These are phyloP conservation scores for Drosophila melanosoma DNA, from an alignment of 2,888 invertebrate species.

Conservation along the genomic window DNA sequence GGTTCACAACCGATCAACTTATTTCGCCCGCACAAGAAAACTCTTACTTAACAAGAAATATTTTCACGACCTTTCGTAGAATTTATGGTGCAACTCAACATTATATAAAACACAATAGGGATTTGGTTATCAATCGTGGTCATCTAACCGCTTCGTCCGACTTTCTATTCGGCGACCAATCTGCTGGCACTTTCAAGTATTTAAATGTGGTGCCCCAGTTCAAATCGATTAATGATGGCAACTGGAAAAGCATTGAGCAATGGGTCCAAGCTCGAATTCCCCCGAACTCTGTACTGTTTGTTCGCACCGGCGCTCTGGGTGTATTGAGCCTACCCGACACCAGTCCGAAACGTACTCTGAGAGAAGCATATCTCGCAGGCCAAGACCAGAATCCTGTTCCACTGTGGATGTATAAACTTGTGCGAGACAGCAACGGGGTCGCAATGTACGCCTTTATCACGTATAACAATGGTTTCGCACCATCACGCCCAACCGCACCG, in stretches of 20 bases:
- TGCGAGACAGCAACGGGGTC: too few relatives aligned
- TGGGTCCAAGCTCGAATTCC: constrained; percentile 58
- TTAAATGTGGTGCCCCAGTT: constrained; percentile 86
- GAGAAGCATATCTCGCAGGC: not conserved
- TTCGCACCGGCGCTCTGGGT: constrained; percentile 22
- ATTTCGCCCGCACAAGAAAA: constrained; percentile 5
- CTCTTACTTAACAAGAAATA: not conserved
- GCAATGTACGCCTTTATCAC: constrained; percentile 32
- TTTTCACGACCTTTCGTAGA: not conserved
- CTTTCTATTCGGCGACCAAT: constrained; percentile 84
- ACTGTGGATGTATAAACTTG: constrained; percentile 19
- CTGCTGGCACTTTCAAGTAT: constrained; percentile 85
- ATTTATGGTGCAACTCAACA: not conserved
- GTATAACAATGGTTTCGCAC: constrained; percentile 29
- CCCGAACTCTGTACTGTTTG: not conserved
- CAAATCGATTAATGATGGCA: constrained; percentile 86
- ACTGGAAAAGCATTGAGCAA: constrained; percentile 86
- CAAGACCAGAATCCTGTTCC: constrained; percentile 6
- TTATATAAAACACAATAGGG: not conserved
- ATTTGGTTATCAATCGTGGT: constrained; percentile 82
- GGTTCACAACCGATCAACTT: constrained; percentile 6
- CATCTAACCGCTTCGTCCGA: constrained; percentile 85
- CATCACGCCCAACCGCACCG: too few relatives aligned
- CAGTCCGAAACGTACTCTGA: not conserved
- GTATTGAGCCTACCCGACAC: not conserved